These are phyloP conservation scores for Stichopus horrens DNA, from an alignment of 53 echinoderm and acorn worm species.

Conservation along the genomic window DNA sequence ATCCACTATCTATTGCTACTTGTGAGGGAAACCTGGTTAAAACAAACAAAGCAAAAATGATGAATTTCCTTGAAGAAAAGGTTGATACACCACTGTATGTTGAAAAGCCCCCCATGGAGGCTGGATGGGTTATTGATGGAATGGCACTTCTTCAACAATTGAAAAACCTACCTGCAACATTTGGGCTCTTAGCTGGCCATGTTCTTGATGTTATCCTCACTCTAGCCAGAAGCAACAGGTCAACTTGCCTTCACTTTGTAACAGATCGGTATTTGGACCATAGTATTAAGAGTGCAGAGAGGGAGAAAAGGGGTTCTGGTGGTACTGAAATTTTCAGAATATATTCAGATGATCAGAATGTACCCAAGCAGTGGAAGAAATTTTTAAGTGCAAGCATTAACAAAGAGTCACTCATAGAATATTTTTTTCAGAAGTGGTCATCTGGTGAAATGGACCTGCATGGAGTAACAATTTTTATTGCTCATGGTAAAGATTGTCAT, in stretches of 20 bases:
- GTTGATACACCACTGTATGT: constrained; percentile 42
- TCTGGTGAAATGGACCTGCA: constrained; percentile 9
- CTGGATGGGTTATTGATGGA: constrained; percentile 45
- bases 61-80: constrained; percentile 44
- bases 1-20: constrained; percentile 50
- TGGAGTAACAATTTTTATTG: constrained; percentile 17
- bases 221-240: constrained; percentile 4
- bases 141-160: constrained; percentile 49
- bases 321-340: constrained; percentile 55
- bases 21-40: constrained; percentile 43
- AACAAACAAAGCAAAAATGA: constrained; percentile 49
- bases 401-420: constrained; percentile 53
- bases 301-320: constrained; percentile 46
- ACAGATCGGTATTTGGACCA: constrained; percentile 58
- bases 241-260: constrained; percentile 60
- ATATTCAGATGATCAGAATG: constrained; percentile 42
- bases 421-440: constrained; percentile 54
- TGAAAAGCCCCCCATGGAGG: constrained; percentile 26
- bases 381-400: constrained; percentile 50
- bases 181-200: constrained; percentile 31
- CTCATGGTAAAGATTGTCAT: constrained; percentile 2
- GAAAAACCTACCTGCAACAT: constrained; percentile 52
- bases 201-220: constrained; percentile 36
- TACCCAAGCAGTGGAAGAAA: constrained; percentile 68
- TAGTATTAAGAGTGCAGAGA: constrained; percentile 63